Base-by-base conservation (phyloP, 2,797 vertebrate species). In the Avahi laniger region DNA sequence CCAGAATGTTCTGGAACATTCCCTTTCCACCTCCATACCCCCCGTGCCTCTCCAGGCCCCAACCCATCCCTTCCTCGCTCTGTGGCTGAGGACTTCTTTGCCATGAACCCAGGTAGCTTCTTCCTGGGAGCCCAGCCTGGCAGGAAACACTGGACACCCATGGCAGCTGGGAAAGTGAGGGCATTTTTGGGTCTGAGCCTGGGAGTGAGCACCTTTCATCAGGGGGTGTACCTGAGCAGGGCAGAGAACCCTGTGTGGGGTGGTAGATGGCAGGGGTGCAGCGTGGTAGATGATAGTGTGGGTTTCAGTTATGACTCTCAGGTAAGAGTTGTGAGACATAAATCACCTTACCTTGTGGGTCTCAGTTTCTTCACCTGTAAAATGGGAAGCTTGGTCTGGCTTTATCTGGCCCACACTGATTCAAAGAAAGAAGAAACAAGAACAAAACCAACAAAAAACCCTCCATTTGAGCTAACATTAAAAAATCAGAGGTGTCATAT, bases 401-500 rank as follows among this genome's bases (percentile, higher is more conserved):
- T 79, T 46, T 83, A 6, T 35, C 75, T 26, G 54, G 63, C 20
- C 57, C 59, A 10, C 2, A 7, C 3, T 15, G 28, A 67, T 61
- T 87, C 3, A 61, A 80, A 83, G 52, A 38, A 38, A 46, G n/a
- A 69, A 76, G 35, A 43, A 35, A 11, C 1, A 69, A 81, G 38
- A 78, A 57, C 7, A 54, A 82, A 38, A 67, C 22, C 78, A 87
- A 20, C 3, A 33, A 18, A 81, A n/a, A 59, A 46, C 14, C 17
- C 17, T 7, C 5, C 38, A 26, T 26, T 41, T 63, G 93, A 61
- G 17, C 43, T 78, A 18, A 59, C 67, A 52, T 59, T 65, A 17
- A 14, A 80, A 93, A 93, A 54, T 35, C 33, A 67, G 61, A 67
- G 63, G 17, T 83, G 82, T 92, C 80, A 22, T 48, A 46, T 61